These are phyloP conservation scores for Bombus fervidus DNA, from an alignment of 1,140 invertebrate genomes.

Conservation along the genomic window DNA sequence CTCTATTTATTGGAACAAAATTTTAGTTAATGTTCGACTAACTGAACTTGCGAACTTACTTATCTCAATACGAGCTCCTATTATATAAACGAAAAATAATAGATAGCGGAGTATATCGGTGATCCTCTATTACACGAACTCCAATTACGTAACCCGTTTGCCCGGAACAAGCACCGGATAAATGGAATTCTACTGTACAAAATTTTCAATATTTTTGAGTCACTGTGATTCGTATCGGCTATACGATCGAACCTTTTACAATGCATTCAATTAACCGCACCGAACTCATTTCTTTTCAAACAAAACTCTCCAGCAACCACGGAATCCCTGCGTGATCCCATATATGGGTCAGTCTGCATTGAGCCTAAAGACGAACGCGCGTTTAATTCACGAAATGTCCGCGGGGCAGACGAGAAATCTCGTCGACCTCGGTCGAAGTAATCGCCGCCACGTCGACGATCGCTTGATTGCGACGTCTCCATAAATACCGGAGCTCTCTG, in stretches of 20 bases:
- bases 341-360: neutral
- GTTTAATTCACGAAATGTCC: neutral
- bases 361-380: slow-evolving; percentile 11
- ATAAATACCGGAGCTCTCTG: slow-evolving; percentile 15
- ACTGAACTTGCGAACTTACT: too few relatives aligned
- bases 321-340: neutral
- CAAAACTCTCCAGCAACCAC: neutral
- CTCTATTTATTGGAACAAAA: too few relatives aligned
- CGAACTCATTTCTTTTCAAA: neutral
- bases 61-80: too few relatives aligned
- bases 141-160: too few relatives aligned
- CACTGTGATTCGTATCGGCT: too few relatives aligned
- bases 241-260: neutral
- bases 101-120: too few relatives aligned
- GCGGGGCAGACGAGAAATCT: slow-evolving; percentile 15
- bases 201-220: too few relatives aligned
- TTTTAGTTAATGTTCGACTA: too few relatives aligned
- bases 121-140: too few relatives aligned
- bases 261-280: neutral
- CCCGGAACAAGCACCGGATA: too few relatives aligned
- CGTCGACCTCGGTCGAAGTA: slow-evolving; percentile 1
- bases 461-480: slow-evolving; percentile 25
- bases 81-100: too few relatives aligned
- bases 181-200: too few relatives aligned
- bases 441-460: neutral